Conservation (phyloP, 2,797 vertebrate genomes). For the Myotis myotis region DNA sequence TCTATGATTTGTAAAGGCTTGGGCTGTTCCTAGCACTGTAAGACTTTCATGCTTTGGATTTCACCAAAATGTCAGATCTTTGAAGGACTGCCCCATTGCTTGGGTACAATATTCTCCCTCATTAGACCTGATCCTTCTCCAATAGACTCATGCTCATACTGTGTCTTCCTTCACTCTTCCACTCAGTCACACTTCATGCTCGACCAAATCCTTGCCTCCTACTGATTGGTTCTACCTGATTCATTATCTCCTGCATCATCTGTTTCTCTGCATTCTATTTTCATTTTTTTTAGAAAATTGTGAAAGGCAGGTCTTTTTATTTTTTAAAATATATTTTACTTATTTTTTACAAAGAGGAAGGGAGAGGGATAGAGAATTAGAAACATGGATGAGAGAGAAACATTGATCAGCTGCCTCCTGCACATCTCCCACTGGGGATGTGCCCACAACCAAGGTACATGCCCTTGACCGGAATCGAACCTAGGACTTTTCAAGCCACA, state of each 20-base stretch:
- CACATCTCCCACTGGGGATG: too few species aligned
- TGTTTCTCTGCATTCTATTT: not conserved
- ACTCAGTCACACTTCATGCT: not conserved
- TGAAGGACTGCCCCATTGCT: too few species aligned
- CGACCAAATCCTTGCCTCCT: not conserved
- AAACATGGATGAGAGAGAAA: too few species aligned
- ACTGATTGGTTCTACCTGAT: not conserved
- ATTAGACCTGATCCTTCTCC: not conserved
- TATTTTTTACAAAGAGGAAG: too few species aligned
- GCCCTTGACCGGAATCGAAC: too few species aligned
- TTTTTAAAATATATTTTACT: too few species aligned
- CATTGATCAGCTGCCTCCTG: too few species aligned
- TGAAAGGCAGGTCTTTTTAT: too few species aligned
- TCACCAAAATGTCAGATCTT: not conserved
- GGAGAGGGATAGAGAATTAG: too few species aligned
- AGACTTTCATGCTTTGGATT: not conserved
- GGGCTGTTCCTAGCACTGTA: not conserved
- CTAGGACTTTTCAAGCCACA: too few species aligned
- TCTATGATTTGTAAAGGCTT: not conserved
- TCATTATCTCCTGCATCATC: not conserved
- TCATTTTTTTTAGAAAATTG: too few species aligned
- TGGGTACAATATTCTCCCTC: not conserved
- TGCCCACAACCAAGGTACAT: too few species aligned
- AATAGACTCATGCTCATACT: not conserved
- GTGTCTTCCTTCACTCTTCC: not conserved